Evolutionary conservation across 1,140 invertebrate species (phyloP), one percentile per base, ranked within the genome.

Genomic region (Drosophila pachea): DNA sequence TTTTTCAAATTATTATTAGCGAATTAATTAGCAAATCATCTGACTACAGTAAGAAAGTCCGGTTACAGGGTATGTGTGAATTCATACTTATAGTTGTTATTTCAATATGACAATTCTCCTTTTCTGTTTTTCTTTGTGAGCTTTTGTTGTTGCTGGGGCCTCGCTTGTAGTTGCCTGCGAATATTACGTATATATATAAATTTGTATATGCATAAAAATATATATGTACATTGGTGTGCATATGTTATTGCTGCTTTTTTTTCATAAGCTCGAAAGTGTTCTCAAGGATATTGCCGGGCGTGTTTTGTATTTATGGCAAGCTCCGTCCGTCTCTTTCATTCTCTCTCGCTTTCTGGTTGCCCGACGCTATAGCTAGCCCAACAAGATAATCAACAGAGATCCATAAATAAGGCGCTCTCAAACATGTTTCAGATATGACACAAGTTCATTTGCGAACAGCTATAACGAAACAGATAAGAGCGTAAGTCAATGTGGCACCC

Each of bases 241-340:
- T 42, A 2, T 31, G 8, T 32, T 33, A 53, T 43, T 60, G 47
- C 40, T 62, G 42, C 47, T 71, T n/a, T 67, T 68, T 58, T 72
- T 72, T n/a, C n/a, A 63, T 68, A 68, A 66, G 68, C 76, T 45
- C 45, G 58, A 68, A 62, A 75, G 79, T 67, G 70, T 76, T 69
- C 54, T 66, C 60, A 74, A 79, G 81, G 81, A 84, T 76, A 62
- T 59, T 58, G 38, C 29, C 33, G 49, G 8, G 11, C 40, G 52
- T 22, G 38, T 11, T 55, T 12, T 38, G 14, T 45, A 35, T 58
- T 43, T 45, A 32, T 32, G 16, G 40, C 53, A 29, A 38, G 8
- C 11, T 14, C 38, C 32, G 22, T 42, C 11, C 14, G 36, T 48
- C 49, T 45, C 12, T 38, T 35, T 40, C 1, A 2, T 22, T 22